Base-by-base conservation (phyloP, 2,888 invertebrate species). In the Ischnura elegans region DNA sequence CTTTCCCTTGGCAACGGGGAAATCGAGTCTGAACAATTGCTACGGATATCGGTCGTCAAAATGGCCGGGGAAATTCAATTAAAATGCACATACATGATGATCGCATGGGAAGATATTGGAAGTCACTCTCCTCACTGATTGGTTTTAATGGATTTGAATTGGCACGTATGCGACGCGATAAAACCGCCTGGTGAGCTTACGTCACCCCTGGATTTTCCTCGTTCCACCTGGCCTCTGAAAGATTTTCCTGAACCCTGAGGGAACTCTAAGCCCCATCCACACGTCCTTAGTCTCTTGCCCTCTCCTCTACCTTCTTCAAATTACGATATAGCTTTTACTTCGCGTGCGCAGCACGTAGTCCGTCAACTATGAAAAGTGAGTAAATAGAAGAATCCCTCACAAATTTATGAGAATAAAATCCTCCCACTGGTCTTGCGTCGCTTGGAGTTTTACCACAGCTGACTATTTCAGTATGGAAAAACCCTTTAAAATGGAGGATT, bases 121-220 rank as follows among this genome's bases (percentile, higher is more conserved):
- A 76, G 76, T 8, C 76, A 61, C 25, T 51, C 51, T 61, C 61
- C n/a, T 61, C 51, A 36, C 36, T 76, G 76, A 76, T 76, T 36
- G 76, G 6, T 76, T 76, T 76, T 76, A 76, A 29, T 76, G 76
- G 36, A 76, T 76, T n/a, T 36, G 6, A 76, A 76, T 76, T 76
- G 36, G 76, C 76, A 76, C 76, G 76, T 76, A 76, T 76, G 76
- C 29, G 10, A 36, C 25, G 76, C 13, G 16, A 51, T 10, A 76
- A 25, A 36, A 76, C 76, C 4, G 76, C 6, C 76, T 36, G 10
- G 13, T 16, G 36, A 29, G 76, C 76, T 36, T 36, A 29, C 36
- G 29, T 36, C 76, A 76, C 36, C 4, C 76, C 5, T 16, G 36
- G 76, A 76, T 76, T 76, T 25, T 10, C 29, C 76, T 76, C 36